phyloP scores from a whole-genome alignment of 1,140 invertebrate species.

The Gonatopus flavifemur region DNA sequence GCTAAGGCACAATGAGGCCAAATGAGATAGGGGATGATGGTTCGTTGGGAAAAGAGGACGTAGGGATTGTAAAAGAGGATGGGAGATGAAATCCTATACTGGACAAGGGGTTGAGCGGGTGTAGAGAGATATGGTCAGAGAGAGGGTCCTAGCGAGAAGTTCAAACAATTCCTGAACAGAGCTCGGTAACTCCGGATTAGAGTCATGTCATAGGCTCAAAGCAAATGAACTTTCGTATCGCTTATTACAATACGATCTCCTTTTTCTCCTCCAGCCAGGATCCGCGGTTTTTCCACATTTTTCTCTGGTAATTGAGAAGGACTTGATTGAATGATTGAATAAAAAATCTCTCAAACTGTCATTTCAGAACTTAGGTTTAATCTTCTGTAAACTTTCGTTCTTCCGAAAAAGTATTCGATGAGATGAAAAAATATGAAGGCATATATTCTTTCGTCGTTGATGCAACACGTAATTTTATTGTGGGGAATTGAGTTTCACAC shows the following conservation, averaged over 20 bases:
- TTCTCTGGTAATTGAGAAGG: too few relatives aligned
- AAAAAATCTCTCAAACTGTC: too few relatives aligned
- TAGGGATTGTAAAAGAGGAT: constrained; percentile 23
- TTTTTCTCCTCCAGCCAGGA: background rate
- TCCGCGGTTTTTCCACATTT: background rate
- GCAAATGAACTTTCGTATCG: background rate
- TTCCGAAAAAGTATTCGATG: too few relatives aligned
- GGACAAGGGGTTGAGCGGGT: constrained; percentile 41
- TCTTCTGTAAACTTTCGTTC: too few relatives aligned
- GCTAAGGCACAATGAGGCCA: constrained; percentile 55
- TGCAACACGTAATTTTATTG: too few relatives aligned
- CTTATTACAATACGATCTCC: constrained; percentile 11
- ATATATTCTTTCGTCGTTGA: too few relatives aligned
- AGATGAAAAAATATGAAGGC: too few relatives aligned
- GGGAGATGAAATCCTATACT: constrained; percentile 55
- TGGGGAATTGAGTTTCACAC: too few relatives aligned
- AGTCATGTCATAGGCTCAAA: constrained; percentile 1
- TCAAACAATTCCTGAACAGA: constrained; percentile 40
- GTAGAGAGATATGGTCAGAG: constrained; percentile 40
- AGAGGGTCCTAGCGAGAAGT: constrained; percentile 45
- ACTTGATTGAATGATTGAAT: too few relatives aligned
- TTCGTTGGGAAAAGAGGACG: constrained; percentile 39
- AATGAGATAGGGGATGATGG: constrained; percentile 55
- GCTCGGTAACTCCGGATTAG: constrained; percentile 10
- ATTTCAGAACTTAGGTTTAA: too few relatives aligned